Conservation (phyloP, 2,797 vertebrate genomes). For the Sebastes oblongus region DNA sequence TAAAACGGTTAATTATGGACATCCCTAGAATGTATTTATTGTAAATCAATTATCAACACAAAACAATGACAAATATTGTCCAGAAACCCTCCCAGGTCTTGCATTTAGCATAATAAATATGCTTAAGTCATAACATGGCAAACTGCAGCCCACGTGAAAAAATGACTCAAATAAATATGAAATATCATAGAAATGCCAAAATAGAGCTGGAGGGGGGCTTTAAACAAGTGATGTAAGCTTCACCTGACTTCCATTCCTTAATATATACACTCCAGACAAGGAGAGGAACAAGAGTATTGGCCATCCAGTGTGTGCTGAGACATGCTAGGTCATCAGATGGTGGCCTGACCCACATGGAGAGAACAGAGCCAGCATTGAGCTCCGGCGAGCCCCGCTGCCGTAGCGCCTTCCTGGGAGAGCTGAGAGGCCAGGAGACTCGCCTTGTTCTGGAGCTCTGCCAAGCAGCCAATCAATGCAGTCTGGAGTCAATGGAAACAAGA, state of each 20-base stretch:
- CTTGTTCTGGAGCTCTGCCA: slow-evolving; percentile 76
- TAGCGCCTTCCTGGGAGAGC: slow-evolving; percentile 67
- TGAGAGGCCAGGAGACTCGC: slow-evolving; percentile 51
- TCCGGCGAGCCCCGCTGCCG: slow-evolving; percentile 57
- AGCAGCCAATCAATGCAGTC: slow-evolving; percentile 79
- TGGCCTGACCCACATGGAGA: slow-evolving; percentile 77
- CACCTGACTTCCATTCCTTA: neutral
- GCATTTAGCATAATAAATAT: too few relatives aligned
- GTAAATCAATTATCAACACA: too few relatives aligned
- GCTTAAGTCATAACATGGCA: too few relatives aligned
- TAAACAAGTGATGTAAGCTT: neutral
- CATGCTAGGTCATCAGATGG: slow-evolving; percentile 74
- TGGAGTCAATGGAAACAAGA: slow-evolving; percentile 76
- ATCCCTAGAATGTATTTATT: too few relatives aligned
- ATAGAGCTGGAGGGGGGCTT: too few relatives aligned
- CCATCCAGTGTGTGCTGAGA: slow-evolving; percentile 24
- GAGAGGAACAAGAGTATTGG: neutral
- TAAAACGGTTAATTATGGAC: too few relatives aligned
- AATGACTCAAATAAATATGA: too few relatives aligned
- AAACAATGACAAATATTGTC: too few relatives aligned
- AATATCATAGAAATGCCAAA: too few relatives aligned
- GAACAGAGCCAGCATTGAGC: slow-evolving; percentile 74
- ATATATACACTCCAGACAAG: neutral
- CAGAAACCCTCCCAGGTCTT: too few relatives aligned
- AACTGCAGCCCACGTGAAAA: too few relatives aligned